Evolutionary conservation across 2,113 vertebrate genomes (phyloP).

Genomic region (Stigmatopora nigra): DNA sequence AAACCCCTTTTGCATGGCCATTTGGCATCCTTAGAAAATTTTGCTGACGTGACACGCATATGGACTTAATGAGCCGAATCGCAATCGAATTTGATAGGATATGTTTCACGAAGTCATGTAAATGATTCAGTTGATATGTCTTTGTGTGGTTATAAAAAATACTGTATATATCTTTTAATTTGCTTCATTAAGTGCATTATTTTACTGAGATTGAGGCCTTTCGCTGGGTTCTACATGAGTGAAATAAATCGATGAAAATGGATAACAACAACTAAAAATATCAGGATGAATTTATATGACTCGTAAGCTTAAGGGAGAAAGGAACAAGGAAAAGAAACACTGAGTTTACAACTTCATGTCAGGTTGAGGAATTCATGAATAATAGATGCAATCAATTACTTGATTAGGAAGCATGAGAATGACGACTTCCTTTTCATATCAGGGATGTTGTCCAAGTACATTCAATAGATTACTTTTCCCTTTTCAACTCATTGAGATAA

Average conservation of each 20-base stretch:
- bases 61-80: background rate
- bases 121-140: background rate
- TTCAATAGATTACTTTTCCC: constrained; percentile 40
- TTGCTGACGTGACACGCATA: constrained; percentile 6
- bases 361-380: constrained; percentile 63
- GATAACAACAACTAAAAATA: too few relatives aligned
- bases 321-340: constrained; percentile 52
- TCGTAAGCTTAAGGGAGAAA: constrained; percentile 45
- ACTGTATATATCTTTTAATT: too few relatives aligned
- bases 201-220: too few relatives aligned
- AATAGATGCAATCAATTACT: constrained; percentile 70
- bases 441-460: constrained; percentile 48
- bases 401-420: constrained; percentile 64
- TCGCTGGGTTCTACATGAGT: too few relatives aligned
- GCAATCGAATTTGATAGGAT: background rate
- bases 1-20: background rate
- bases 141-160: background rate
- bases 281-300: too few relatives aligned
- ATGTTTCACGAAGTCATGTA: background rate
- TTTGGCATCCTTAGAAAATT: background rate
- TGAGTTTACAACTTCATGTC: constrained; percentile 65
- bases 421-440: constrained; percentile 61
- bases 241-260: too few relatives aligned
- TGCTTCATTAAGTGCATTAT: too few relatives aligned
- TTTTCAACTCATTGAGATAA: constrained; percentile 51